phyloP scores from a whole-genome alignment of 1,140 invertebrate genomes.

The Brachystomella parvula region DNA sequence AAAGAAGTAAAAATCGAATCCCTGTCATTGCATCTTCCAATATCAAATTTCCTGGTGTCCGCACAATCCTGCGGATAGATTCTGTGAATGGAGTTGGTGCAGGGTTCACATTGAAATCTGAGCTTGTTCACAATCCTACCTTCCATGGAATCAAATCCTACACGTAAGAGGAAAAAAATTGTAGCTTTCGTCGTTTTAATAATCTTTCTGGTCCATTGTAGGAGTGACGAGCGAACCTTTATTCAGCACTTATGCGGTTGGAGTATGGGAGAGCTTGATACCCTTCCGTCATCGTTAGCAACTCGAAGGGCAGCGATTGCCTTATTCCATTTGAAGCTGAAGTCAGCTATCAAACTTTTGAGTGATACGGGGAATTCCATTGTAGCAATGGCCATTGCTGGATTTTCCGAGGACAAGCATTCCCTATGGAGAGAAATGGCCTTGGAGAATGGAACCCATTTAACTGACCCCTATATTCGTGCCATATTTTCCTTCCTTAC shows the following conservation, averaged over 20 bases:
- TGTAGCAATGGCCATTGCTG: constrained; percentile 64
- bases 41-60: constrained; percentile 61
- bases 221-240: constrained; percentile 65
- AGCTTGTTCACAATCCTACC: constrained; percentile 48
- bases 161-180: constrained; percentile 45
- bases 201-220: constrained; percentile 40
- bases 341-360: constrained; percentile 74
- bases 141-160: constrained; percentile 46
- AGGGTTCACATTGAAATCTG: constrained; percentile 48
- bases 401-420: constrained; percentile 71
- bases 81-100: constrained; percentile 29
- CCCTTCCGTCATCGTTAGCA: constrained; percentile 3
- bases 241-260: constrained; percentile 79
- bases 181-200: constrained; percentile 8
- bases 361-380: constrained; percentile 51
- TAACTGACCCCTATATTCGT: constrained; percentile 79
- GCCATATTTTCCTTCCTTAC: constrained; percentile 88
- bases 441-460: constrained; percentile 55
- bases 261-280: constrained; percentile 3
- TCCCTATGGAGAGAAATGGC: constrained; percentile 77
- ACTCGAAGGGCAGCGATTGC: constrained; percentile 81
- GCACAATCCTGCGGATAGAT: constrained; percentile 42
- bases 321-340: constrained; percentile 78
- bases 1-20: constrained; percentile 53
- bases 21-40: constrained; percentile 41